Percentiles rank a stretch among this genome's conserved stretches.
These are phyloP conservation scores for Sylvia atricapilla DNA, from an alignment of 2,113 vertebrate species.

Conservation along the genomic window DNA sequence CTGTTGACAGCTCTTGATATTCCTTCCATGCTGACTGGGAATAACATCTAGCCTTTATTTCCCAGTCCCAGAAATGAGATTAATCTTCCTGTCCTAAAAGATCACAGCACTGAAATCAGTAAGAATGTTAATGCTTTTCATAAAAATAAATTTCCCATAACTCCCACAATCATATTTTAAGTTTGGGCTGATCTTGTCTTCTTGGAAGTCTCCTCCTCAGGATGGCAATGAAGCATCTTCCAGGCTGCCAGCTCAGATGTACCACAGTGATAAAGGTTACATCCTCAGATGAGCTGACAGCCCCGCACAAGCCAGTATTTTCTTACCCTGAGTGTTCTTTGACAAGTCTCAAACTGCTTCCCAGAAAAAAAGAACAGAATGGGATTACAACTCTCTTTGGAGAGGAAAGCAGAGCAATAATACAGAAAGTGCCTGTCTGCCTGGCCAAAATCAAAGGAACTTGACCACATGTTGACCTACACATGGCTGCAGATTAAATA, in stretches of 20 bases:
- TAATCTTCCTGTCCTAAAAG: slow-evolving; percentile 15
- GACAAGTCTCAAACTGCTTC: not conserved
- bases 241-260: not conserved
- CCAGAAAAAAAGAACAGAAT: not conserved
- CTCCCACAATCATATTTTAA: not conserved
- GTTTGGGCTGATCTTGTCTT: not conserved
- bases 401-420: not conserved
- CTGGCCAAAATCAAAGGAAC: not conserved
- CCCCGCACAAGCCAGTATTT: not conserved
- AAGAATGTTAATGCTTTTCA: not conserved
- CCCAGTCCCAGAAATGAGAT: not conserved
- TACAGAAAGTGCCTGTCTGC: not conserved
- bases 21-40: not conserved
- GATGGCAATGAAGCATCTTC: not conserved
- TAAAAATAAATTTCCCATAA: not conserved
- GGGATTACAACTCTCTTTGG: not conserved
- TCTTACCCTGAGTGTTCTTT: not conserved
- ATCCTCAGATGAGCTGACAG: not conserved
- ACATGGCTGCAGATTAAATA: not conserved
- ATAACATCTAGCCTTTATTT: not conserved
- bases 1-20: slow-evolving; percentile 25
- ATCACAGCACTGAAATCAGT: not conserved
- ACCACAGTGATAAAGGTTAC: not conserved
- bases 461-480: not conserved
- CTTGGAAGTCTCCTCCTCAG: not conserved